Evolutionary conservation across 92 coral and sea anemone species (phyloP).

Genomic region (Siderastrea radians): DNA sequence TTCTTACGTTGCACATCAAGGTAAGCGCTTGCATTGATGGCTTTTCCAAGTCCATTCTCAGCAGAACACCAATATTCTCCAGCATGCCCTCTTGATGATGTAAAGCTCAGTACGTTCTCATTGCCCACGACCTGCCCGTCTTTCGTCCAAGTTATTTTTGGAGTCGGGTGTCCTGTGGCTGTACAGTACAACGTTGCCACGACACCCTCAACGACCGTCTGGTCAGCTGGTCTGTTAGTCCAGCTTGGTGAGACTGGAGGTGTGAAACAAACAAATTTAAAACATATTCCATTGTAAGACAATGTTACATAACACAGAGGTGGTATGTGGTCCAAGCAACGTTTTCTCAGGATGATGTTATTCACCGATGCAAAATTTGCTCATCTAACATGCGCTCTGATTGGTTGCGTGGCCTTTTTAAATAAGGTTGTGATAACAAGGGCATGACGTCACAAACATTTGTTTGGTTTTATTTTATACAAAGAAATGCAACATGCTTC

Average conservation of each 20-base stretch:
- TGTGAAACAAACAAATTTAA: no score
- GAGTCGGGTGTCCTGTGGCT: constrained; percentile 22
- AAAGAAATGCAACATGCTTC: no score
- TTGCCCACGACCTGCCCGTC: constrained; percentile 15
- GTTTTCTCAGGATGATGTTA: no score
- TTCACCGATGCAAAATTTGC: no score
- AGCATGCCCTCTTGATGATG: background rate
- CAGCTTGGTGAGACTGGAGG: constrained; percentile 9
- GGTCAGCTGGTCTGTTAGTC: background rate
- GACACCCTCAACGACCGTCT: constrained; percentile 4
- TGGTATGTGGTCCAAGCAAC: no score
- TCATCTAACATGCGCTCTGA: no score
- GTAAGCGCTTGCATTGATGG: background rate
- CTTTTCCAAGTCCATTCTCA: background rate
- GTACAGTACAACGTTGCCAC: background rate
- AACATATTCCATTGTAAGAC: no score
- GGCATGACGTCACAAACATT: no score
- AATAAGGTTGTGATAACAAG: no score
- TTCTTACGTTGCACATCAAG: constrained; percentile 25
- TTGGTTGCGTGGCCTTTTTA: no score
- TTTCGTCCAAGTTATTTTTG: constrained; percentile 3
- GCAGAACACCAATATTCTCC: constrained; percentile 29
- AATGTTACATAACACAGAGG: no score
- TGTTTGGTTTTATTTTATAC: no score
- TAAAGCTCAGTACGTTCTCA: constrained; percentile 1